Evolutionary conservation across 1,140 invertebrate species (phyloP), one percentile per base, ranked within the genome.

Genomic region (Ditylenchus dipsaci): DNA sequence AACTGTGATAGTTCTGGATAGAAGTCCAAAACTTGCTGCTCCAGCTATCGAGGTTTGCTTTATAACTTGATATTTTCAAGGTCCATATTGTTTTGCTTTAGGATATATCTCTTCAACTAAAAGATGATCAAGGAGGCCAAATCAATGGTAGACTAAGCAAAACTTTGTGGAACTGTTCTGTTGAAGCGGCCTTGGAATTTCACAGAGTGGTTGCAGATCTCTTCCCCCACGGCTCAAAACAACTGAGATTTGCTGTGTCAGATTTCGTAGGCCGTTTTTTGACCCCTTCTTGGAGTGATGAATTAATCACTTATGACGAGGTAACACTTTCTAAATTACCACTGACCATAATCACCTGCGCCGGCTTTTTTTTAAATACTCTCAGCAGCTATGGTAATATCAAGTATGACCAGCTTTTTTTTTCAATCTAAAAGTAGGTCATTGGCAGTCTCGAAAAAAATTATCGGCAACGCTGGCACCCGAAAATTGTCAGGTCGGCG

Each of bases 201-300:
- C 76, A 76, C 42, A 76, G 74, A 21, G 53, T 78, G 15, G 76
- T 76, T 15, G 45, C 69, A 17, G 76, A 76, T 66, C 61, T 76
- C 17, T 76, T 78, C 45, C 70, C 70, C n/a, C 71, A 70, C 19
- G 72, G 67, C 38, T 15, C 45, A 15, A 68, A 66, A 42, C 74
- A 74, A 27, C 21, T 76, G 9, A 76, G 74, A 11, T 71, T 78
- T 53, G 59, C 75, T 11, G 49, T 78, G 42, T 77, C 74, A 26
- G 74, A 78, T 53, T 76, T 62, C 71, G 75, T 71, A 1, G 76
- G 65, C 13, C 57, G 69, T 9, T 65, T 71, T 59, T 68, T 76
- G 17, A 74, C 66, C 8, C 56, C 70, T 13, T 19, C 29, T 29
- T 76, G 74, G 74, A 59, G 26, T 17, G 57, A 59, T 15, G 42